Evolutionary conservation across 2,888 invertebrate genomes (phyloP).

Genomic region (Nipponacmea schrenckii): DNA sequence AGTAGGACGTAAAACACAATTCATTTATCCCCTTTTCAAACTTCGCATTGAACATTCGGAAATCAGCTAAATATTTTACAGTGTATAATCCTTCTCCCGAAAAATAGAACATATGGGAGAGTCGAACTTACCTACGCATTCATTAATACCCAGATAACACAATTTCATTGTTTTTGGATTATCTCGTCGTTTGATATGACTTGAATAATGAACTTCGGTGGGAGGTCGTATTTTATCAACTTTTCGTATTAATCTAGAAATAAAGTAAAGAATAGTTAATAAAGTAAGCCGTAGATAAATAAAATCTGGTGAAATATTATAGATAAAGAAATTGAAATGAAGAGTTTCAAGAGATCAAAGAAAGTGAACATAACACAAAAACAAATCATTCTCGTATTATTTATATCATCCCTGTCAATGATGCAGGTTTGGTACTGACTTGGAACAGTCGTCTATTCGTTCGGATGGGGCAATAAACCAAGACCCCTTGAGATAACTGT

Average conservation of each 20-base stretch:
- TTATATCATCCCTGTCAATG: too few relatives aligned
- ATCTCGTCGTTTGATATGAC: constrained; percentile 39
- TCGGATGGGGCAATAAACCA: too few relatives aligned
- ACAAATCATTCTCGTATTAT: too few relatives aligned
- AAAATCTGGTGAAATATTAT: neutral
- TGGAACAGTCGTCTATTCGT: too few relatives aligned
- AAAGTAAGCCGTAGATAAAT: neutral
- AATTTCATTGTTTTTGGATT: constrained; percentile 46
- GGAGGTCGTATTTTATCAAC: constrained; percentile 31
- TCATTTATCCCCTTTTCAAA: too few relatives aligned
- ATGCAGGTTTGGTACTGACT: too few relatives aligned
- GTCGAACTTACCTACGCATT: constrained; percentile 55
- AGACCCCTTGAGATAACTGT: too few relatives aligned
- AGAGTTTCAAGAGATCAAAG: neutral
- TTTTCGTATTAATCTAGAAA: constrained; percentile 28
- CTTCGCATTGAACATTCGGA: too few relatives aligned
- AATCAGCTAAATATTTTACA: too few relatives aligned
- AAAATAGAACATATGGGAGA: too few relatives aligned
- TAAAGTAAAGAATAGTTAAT: neutral
- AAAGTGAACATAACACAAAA: neutral
- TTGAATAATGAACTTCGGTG: constrained; percentile 26
- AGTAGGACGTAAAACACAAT: too few relatives aligned
- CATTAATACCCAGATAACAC: constrained; percentile 62
- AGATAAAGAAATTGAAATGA: neutral
- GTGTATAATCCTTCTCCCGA: too few relatives aligned